phyloP scores from a whole-genome alignment of 2,797 vertebrate genomes.

The Emydoidea blandingii region DNA sequence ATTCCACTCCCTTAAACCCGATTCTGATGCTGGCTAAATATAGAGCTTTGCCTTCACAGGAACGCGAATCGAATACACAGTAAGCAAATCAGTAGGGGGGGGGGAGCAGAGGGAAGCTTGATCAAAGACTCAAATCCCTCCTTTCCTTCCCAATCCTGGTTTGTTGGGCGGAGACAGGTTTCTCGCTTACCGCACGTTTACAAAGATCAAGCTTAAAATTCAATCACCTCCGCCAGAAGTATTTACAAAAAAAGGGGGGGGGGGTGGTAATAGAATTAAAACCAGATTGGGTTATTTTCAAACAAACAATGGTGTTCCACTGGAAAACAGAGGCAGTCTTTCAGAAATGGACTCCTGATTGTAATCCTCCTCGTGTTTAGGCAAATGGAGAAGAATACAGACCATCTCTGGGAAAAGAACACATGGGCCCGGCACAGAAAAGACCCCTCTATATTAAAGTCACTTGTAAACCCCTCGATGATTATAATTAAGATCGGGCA shows the following conservation, averaged over 20 bases:
- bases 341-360: background rate
- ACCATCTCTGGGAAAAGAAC: background rate
- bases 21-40: conserved; percentile 51
- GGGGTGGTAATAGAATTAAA: conserved; percentile 3
- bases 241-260: background rate
- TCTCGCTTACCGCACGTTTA: conserved; percentile 33
- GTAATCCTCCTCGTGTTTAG: background rate
- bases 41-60: conserved; percentile 35
- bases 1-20: conserved; percentile 31
- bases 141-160: conserved; percentile 43
- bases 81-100: conserved; percentile 48
- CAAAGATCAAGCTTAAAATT: conserved; percentile 48
- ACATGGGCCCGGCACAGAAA: background rate
- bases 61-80: conserved; percentile 60
- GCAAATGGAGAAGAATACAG: background rate
- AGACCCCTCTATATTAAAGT: background rate
- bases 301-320: background rate
- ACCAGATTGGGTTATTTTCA: background rate
- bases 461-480: background rate
- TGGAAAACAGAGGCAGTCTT: background rate
- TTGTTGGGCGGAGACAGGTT: conserved; percentile 53
- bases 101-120: background rate
- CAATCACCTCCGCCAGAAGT: conserved; percentile 19
- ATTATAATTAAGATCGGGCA: background rate
- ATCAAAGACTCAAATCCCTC: conserved; percentile 52